Evolutionary conservation across 2,888 invertebrate genomes (phyloP).

Genomic region (Meiosimyza decipiens): DNA sequence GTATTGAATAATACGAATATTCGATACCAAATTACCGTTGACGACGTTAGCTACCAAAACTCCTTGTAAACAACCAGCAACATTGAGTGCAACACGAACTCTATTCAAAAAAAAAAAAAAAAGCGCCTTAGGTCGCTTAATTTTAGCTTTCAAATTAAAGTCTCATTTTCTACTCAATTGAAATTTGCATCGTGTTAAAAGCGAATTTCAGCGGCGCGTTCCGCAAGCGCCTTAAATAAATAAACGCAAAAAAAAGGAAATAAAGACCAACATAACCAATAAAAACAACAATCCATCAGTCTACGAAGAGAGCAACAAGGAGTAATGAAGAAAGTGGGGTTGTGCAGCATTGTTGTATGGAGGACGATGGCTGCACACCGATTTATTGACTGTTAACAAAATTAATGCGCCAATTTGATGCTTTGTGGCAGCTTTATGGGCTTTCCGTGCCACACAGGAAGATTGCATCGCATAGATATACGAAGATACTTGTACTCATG

Average conservation of each 20-base stretch:
- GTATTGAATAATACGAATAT: too few relatives aligned
- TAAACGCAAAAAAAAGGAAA: not conserved
- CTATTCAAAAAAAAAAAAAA: too few relatives aligned
- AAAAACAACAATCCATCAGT: not conserved
- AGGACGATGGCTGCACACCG: conserved; percentile 8
- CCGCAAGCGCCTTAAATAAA: conserved; percentile 21
- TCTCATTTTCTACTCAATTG: conserved; percentile 13
- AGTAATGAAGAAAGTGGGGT: not conserved
- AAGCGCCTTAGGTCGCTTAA: too few relatives aligned
- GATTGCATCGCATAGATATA: conserved; percentile 14
- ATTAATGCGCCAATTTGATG: conserved; percentile 41
- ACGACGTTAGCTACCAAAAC: too few relatives aligned
- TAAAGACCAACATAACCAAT: not conserved
- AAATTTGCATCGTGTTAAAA: conserved; percentile 10
- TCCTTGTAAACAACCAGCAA: too few relatives aligned
- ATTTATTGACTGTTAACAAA: conserved; percentile 41
- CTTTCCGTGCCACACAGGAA: conserved; percentile 26
- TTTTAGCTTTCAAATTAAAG: too few relatives aligned
- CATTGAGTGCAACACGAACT: too few relatives aligned
- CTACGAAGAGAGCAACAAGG: not conserved
- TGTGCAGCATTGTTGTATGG: not conserved
- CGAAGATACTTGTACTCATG: not conserved
- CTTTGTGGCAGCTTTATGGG: conserved; percentile 38
- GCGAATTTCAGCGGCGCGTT: conserved; percentile 3
- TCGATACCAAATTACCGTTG: too few relatives aligned